Percentiles rank a stretch among this genome's conserved stretches.
Evolutionary conservation across 2,888 invertebrate species (phyloP).

Genomic region (Cremastinae sp.): DNA sequence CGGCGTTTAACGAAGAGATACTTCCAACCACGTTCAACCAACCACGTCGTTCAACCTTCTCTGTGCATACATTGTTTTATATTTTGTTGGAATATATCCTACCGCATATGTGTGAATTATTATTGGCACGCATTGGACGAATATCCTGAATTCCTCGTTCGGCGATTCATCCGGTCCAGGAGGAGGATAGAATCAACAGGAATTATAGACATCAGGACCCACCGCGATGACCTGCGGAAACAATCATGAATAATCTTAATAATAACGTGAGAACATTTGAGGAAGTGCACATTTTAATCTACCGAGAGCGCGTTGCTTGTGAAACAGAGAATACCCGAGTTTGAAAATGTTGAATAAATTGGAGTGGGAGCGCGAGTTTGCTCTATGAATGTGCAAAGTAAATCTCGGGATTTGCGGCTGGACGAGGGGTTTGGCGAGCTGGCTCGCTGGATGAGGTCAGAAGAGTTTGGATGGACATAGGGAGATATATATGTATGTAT

Average conservation of each 20-base stretch:
- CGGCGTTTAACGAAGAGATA: not conserved
- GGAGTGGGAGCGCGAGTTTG: conserved; percentile 4
- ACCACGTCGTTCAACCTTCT: conserved; percentile 29
- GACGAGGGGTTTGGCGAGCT: conserved; percentile 7
- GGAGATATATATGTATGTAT: not conserved
- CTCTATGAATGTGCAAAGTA: conserved; percentile 35
- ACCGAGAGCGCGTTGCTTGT: not conserved
- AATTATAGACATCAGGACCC: no score
- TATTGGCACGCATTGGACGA: not conserved
- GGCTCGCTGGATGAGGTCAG: conserved; percentile 27
- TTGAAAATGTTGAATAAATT: conserved; percentile 21
- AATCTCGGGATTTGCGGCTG: conserved; percentile 47
- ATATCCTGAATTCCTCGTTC: no score
- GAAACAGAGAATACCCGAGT: conserved; percentile 8
- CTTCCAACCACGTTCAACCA: not conserved
- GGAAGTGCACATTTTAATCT: conserved; percentile 4
- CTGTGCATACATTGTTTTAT: conserved; percentile 3
- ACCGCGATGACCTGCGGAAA: no score
- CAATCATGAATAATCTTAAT: not conserved
- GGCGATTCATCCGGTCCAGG: no score
- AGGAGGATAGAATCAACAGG: no score
- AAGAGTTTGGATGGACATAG: conserved; percentile 22
- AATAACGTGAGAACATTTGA: not conserved
- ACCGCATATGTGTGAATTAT: not conserved
- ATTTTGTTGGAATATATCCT: not conserved